Base-by-base conservation (phyloP, 2,797 vertebrate species). In the Salarias fasciatus region DNA sequence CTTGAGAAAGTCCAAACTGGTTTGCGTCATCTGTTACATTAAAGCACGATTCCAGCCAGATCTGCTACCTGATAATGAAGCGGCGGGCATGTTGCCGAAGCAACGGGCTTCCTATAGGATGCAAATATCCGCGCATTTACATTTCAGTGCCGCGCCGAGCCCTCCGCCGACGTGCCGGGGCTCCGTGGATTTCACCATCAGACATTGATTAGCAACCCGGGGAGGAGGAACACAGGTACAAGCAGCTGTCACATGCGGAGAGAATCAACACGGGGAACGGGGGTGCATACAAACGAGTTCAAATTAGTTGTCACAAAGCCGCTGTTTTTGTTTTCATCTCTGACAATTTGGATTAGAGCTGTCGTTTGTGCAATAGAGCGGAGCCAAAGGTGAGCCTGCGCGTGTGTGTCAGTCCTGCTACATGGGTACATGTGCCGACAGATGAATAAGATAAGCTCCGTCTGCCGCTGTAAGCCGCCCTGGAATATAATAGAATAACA, bases 231-330 rank as follows among this genome's bases (percentile, higher is more conserved):
- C 54, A 29, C 75, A 4, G 73, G 63, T 76, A 73, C 77, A 68
- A 86, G 64, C 79, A 82, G 85, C 78, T 83, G 83, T 86, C 79
- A 66, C 69, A 75, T 33, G 66, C 69, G 15, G 75, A 67, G 69
- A 59, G 66, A 62, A 85, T 77, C 75, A 72, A 74, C 79, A 53
- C 45, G 4, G 43, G 65, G 18, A 73, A 57, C 50, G 62, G 77
- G 75, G 71, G 65, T 57, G 75, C 64, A 82, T 51, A 51, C 76
- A 82, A 78, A 84, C 64, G 14, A 74, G 64, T 69, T 78, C 69
- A 79, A 71, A 85, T 86, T 63, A 85, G 83, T 75, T 70, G 73
- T 77, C 68, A 70, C 72, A 49, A 63, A 69, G 68, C 70, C 42
- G 71, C 75, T 55, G 69, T 66, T 77, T 86, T 72, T 71, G 75